phyloP scores from a whole-genome alignment of 1,140 invertebrate species.

The Antheraea pernyi region DNA sequence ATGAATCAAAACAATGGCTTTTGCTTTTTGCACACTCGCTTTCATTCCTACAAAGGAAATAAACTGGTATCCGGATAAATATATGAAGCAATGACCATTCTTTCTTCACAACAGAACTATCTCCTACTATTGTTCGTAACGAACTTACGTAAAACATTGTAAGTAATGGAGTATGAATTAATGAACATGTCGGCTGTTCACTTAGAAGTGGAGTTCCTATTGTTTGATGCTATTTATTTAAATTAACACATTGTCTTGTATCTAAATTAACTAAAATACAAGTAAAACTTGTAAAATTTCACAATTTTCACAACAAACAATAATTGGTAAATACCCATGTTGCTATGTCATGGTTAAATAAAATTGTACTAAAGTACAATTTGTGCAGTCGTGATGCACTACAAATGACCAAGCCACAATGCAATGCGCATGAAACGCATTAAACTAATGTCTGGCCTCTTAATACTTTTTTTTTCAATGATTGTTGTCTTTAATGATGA shows the following conservation, averaged over 20 bases:
- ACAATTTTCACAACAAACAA: too few species aligned
- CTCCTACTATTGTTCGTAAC: constrained; percentile 63
- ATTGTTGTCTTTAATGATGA: constrained; percentile 51
- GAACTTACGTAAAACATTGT: constrained; percentile 59
- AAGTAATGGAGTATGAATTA: constrained; percentile 72
- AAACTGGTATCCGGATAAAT: constrained; percentile 54
- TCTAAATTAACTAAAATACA: background rate
- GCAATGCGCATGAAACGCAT: constrained; percentile 50
- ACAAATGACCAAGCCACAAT: constrained; percentile 56
- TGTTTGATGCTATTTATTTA: constrained; percentile 39
- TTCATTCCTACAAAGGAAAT: constrained; percentile 56
- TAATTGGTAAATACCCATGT: constrained; percentile 16
- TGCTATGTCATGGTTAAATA: constrained; percentile 65
- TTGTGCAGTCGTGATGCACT: constrained; percentile 52
- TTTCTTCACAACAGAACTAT: constrained; percentile 60
- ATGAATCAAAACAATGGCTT: constrained; percentile 41
- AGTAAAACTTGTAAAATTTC: background rate
- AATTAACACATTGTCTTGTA: background rate
- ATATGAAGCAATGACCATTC: constrained; percentile 68
- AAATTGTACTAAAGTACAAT: constrained; percentile 40
- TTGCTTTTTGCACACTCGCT: constrained; percentile 43
- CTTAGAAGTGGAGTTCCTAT: constrained; percentile 61
- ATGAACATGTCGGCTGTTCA: constrained; percentile 51
- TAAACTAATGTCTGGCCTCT: constrained; percentile 48
- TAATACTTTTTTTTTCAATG: constrained; percentile 32